Percentiles rank a stretch among this genome's conserved stretches.
Conservation (phyloP, 2,113 vertebrate genomes). For the Labeo catla region DNA sequence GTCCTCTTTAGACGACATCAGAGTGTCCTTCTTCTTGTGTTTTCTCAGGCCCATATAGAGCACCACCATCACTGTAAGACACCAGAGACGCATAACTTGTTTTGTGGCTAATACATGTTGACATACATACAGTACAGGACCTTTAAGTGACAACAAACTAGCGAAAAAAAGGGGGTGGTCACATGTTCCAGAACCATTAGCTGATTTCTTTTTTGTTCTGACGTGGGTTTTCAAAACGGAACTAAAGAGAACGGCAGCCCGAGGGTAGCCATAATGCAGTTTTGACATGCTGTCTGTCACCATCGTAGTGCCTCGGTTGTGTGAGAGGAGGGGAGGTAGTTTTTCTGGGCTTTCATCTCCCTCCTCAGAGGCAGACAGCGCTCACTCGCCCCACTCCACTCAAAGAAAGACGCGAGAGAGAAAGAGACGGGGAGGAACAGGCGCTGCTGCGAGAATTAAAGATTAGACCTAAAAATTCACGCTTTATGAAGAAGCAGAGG, state of each 20-base stretch:
- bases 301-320: conserved; percentile 16
- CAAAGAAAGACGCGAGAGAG: conserved; percentile 32
- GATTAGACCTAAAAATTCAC: conserved; percentile 12
- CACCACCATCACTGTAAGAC: conserved; percentile 81
- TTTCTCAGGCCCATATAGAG: conserved; percentile 84
- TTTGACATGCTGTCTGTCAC: conserved; percentile 57
- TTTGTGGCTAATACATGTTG: not conserved
- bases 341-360: conserved; percentile 42
- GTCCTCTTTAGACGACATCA: conserved; percentile 93
- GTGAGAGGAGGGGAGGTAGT: conserved; percentile 47
- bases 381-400: conserved; percentile 4
- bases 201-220: conserved; percentile 43
- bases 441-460: conserved; percentile 6
- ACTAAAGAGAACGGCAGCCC: conserved; percentile 57
- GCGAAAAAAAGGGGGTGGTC: conserved; percentile 25
- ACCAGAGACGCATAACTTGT: conserved; percentile 51
- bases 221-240: conserved; percentile 40
- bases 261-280: conserved; percentile 48
- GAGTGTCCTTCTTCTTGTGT: conserved; percentile 85
- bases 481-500: not conserved
- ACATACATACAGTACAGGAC: conserved; percentile 14
- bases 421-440: not conserved
- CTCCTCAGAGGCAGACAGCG: conserved; percentile 33
- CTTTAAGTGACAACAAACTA: not conserved
- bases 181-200: conserved; percentile 56